Conservation (phyloP, 92 coral and sea anemone genomes). For the Zoanthus gigantus region DNA sequence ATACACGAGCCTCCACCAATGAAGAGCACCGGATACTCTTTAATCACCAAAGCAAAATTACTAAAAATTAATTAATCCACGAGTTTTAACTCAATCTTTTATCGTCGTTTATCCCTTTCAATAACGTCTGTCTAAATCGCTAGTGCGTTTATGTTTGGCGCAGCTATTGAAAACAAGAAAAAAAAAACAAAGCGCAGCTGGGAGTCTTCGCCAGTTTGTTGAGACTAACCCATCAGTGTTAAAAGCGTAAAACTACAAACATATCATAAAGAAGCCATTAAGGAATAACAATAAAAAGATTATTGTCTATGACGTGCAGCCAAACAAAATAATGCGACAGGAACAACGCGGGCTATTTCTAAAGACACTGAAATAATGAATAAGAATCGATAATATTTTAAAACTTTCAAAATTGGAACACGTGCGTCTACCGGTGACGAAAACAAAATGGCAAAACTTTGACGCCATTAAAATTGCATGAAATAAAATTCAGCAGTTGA, state of each 20-base stretch:
- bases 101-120: no score
- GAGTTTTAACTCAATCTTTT: no score
- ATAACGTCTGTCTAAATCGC: no score
- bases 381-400: not conserved
- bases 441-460: not conserved
- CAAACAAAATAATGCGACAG: conserved; percentile 2
- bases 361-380: not conserved
- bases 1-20: no score
- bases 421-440: not conserved
- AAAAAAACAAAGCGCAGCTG: no score
- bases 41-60: no score
- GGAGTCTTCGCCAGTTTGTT: no score
- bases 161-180: no score
- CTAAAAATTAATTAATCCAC: no score
- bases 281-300: not conserved
- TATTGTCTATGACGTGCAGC: not conserved
- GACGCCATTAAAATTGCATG: not conserved
- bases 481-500: not conserved
- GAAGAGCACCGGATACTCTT: no score
- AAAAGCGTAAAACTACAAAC: not conserved
- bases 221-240: not conserved
- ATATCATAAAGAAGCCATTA: not conserved
- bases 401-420: not conserved
- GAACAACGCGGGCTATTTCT: not conserved
- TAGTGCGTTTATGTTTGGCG: no score